These are phyloP conservation scores for Cephus nigrinus DNA, from an alignment of 2,888 invertebrate genomes.

Conservation along the genomic window DNA sequence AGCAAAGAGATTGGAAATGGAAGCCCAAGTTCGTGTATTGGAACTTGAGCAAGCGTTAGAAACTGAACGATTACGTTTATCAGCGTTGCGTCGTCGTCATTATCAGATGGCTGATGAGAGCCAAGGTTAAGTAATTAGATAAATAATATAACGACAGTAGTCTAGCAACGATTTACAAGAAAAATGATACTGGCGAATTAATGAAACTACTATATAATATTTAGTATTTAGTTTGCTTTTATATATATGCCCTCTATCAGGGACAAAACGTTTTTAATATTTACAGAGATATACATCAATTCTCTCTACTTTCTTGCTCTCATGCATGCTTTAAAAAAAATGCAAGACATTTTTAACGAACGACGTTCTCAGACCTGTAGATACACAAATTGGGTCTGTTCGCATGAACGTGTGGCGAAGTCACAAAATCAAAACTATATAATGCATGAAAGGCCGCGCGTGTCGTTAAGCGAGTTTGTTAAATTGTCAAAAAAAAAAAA, in stretches of 20 bases:
- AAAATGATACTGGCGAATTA: not conserved
- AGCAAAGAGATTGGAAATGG: constrained; percentile 96
- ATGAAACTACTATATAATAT: not conserved
- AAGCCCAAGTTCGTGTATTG: constrained; percentile 93
- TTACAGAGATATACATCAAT: not conserved
- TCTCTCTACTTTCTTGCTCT: not conserved
- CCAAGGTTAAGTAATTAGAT: constrained; percentile 60
- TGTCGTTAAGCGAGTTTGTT: not conserved
- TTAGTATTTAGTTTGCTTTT: not conserved
- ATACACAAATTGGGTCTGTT: not conserved
- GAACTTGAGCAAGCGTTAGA: constrained; percentile 92
- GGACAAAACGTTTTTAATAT: not conserved
- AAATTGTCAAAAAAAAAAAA: too few relatives aligned
- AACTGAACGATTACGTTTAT: constrained; percentile 85
- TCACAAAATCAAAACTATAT: not conserved
- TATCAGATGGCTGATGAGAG: constrained; percentile 84
- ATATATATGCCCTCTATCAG: not conserved
- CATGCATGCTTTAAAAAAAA: not conserved
- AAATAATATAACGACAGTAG: not conserved
- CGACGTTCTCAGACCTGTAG: not conserved
- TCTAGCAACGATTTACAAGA: not conserved
- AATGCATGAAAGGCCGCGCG: not conserved
- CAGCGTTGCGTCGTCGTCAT: constrained; percentile 90
- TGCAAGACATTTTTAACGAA: not conserved
- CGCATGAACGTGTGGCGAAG: not conserved